phyloP scores from a whole-genome alignment of 2,113 vertebrate genomes.

The Synchiropus splendidus region DNA sequence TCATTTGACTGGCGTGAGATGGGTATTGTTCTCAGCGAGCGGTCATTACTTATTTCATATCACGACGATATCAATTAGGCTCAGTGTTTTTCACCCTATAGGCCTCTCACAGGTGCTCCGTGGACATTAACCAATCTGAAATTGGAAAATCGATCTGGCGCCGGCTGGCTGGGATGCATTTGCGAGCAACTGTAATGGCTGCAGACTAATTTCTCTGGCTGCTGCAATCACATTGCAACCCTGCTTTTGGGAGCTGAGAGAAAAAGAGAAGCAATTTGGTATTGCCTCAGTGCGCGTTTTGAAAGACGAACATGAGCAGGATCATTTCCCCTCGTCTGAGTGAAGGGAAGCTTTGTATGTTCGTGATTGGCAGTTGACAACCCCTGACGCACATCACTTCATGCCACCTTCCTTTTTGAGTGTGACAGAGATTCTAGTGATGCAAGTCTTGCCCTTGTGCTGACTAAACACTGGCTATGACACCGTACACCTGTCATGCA shows the following conservation, averaged over 20 bases:
- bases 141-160: slow-evolving; percentile 52
- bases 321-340: too few relatives aligned
- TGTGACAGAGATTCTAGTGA: too few relatives aligned
- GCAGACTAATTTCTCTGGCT: slow-evolving; percentile 41
- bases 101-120: slow-evolving; percentile 19
- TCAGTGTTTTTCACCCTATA: not conserved
- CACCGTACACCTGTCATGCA: too few relatives aligned
- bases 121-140: slow-evolving; percentile 50
- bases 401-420: too few relatives aligned
- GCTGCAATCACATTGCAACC: slow-evolving; percentile 40
- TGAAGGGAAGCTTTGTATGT: too few relatives aligned
- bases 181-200: slow-evolving; percentile 53
- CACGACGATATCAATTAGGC: slow-evolving; percentile 36
- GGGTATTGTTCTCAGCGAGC: slow-evolving; percentile 1
- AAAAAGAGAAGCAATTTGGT: slow-evolving; percentile 18
- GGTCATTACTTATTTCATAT: slow-evolving; percentile 14
- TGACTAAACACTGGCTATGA: too few relatives aligned
- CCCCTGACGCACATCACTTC: too few relatives aligned
- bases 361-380: too few relatives aligned
- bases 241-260: slow-evolving; percentile 7
- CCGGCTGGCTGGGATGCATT: slow-evolving; percentile 46
- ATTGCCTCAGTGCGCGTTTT: not conserved
- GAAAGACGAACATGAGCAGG: too few relatives aligned
- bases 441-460: too few relatives aligned
- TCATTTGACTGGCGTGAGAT: slow-evolving; percentile 3